phyloP scores from a whole-genome alignment of 2,797 vertebrate genomes.

The Fratercula arctica region DNA sequence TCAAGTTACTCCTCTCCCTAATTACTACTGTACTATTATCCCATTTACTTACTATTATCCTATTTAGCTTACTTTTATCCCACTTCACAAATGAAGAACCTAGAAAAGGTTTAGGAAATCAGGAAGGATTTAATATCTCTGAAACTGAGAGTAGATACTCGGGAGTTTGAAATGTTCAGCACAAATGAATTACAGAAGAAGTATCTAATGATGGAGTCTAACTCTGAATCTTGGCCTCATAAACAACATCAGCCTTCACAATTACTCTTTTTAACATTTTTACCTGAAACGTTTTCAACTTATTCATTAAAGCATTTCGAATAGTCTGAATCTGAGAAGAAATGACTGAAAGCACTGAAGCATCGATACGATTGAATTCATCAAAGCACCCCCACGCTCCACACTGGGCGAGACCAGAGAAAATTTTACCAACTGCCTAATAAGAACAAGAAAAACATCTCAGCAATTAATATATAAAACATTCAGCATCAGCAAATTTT shows the following conservation, averaged over 20 bases:
- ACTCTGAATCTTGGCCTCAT: background rate
- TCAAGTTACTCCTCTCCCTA: background rate
- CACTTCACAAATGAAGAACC: background rate
- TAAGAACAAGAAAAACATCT: background rate
- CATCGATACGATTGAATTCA: conserved; percentile 96
- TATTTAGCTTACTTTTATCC: background rate
- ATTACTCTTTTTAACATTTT: background rate
- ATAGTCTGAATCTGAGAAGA: conserved; percentile 97
- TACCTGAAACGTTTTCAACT: conserved; percentile 88
- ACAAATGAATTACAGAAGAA: background rate
- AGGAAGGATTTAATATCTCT: background rate
- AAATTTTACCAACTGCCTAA: conserved; percentile 95
- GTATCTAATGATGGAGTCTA: background rate
- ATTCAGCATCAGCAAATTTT: background rate
- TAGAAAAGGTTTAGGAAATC: background rate
- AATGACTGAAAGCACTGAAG: conserved; percentile 96
- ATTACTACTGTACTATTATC: background rate
- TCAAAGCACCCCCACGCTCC: conserved; percentile 99
- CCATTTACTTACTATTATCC: background rate
- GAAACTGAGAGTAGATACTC: background rate
- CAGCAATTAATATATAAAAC: background rate
- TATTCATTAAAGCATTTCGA: conserved; percentile 90
- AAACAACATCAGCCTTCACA: background rate
- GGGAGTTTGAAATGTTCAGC: background rate
- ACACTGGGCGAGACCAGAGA: conserved; percentile 94